A percentile compares a stretch with the other conserved stretches of the same genome.
Evolutionary conservation across 2,888 invertebrate species (phyloP).

Genomic region (Diaperis boleti): DNA sequence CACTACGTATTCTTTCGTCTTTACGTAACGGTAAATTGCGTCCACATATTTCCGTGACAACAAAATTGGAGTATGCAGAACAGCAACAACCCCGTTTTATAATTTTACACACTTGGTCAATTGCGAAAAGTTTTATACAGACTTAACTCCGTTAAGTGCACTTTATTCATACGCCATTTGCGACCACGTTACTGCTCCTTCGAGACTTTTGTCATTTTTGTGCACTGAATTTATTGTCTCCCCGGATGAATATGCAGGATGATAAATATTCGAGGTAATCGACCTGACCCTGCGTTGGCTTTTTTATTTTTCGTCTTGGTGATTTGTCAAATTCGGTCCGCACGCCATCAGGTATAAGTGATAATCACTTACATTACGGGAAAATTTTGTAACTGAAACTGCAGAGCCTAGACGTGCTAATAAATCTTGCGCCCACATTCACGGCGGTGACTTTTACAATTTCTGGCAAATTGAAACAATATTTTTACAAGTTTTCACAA

Average conservation of each 20-base stretch:
- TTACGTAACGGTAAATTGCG: slow-evolving; percentile 14
- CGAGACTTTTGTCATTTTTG: slow-evolving; percentile 6
- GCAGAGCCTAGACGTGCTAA: slow-evolving; percentile 8
- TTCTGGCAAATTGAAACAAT: background rate
- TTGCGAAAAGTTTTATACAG: background rate
- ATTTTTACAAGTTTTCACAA: background rate
- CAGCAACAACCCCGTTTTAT: background rate
- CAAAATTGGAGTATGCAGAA: slow-evolving; percentile 3
- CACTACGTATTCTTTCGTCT: background rate
- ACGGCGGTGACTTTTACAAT: background rate
- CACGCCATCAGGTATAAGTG: too few species aligned
- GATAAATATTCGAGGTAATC: slow-evolving; percentile 7
- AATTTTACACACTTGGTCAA: background rate
- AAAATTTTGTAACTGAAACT: slow-evolving; percentile 15
- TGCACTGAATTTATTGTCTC: slow-evolving; percentile 18
- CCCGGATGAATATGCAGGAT: background rate
- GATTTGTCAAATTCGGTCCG: background rate
- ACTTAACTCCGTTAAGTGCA: background rate
- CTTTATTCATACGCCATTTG: slow-evolving; percentile 11
- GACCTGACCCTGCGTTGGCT: background rate
- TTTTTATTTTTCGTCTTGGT: background rate
- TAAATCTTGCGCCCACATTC: slow-evolving; percentile 21
- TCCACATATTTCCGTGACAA: slow-evolving; percentile 22
- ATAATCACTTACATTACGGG: slow-evolving; percentile 1
- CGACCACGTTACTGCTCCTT: slow-evolving; percentile 12